phyloP scores from a whole-genome alignment of 1,140 invertebrate species.

The Stegodyphus dumicola region DNA sequence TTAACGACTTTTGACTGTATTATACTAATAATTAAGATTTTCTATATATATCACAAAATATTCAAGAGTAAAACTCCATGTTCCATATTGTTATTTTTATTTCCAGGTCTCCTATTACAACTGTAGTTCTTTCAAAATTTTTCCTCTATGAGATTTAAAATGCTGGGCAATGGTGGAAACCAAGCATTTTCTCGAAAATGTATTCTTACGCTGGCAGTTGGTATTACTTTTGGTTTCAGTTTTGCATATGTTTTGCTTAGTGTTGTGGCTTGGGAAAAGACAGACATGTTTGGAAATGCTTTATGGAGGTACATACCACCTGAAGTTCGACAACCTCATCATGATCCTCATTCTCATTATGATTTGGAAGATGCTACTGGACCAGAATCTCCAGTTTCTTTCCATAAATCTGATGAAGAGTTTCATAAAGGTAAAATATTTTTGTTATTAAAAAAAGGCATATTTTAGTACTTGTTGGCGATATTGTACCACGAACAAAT shows the following conservation, averaged over 20 bases:
- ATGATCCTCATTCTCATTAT: constrained; percentile 74
- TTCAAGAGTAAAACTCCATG: no score
- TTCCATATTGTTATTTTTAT: no score
- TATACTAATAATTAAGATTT: no score
- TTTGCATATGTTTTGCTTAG: constrained; percentile 68
- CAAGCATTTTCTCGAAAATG: constrained; percentile 62
- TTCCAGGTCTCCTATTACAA: no score
- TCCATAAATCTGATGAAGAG: constrained; percentile 73
- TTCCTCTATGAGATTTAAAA: neutral
- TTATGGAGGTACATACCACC: constrained; percentile 17
- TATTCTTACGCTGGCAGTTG: constrained; percentile 64
- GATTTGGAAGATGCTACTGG: constrained; percentile 72
- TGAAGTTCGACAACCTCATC: constrained; percentile 26
- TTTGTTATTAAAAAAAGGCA: no score
- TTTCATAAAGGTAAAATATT: constrained; percentile 71
- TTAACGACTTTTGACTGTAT: no score
- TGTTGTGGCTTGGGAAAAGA: constrained; percentile 63
- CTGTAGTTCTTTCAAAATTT: no score
- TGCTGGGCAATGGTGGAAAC: constrained; percentile 22
- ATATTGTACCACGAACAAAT: no score
- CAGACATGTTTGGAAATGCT: constrained; percentile 25
- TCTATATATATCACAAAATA: no score
- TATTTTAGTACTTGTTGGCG: no score
- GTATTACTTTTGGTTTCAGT: constrained; percentile 69
- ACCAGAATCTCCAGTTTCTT: constrained; percentile 70